Percentiles rank a stretch among this genome's conserved stretches.
phyloP scores from a whole-genome alignment of 2,888 invertebrate species.

The Chrysolina haemoptera region DNA sequence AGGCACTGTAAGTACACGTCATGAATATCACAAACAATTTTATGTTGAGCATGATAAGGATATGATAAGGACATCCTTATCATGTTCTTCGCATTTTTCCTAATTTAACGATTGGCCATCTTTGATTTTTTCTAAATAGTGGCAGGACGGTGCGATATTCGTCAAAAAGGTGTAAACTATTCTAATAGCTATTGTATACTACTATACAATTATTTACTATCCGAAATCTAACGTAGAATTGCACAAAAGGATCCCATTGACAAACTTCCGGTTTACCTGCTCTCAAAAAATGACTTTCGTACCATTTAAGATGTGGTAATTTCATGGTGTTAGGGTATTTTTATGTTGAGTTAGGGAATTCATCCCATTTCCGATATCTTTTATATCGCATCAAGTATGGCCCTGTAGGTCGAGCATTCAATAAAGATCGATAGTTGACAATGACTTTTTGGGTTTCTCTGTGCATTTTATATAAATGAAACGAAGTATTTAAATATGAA shows the following conservation, averaged over 20 bases:
- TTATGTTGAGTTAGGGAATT: neutral
- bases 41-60: too few relatives aligned
- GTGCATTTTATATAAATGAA: neutral
- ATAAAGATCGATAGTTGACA: conserved; percentile 15
- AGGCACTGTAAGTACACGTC: too few relatives aligned
- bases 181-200: conserved; percentile 46
- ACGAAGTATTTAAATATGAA: too few relatives aligned
- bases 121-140: conserved; percentile 28
- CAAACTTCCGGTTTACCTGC: conserved; percentile 53
- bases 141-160: conserved; percentile 41
- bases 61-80: neutral
- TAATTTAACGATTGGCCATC: conserved; percentile 18
- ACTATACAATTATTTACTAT: conserved; percentile 48
- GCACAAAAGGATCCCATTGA: conserved; percentile 50
- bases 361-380: conserved; percentile 33
- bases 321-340: conserved; percentile 41
- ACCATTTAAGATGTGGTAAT: conserved; percentile 41
- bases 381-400: conserved; percentile 17
- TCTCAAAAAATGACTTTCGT: conserved; percentile 46
- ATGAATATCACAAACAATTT: too few relatives aligned
- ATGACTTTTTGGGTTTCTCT: conserved; percentile 5
- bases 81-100: neutral
- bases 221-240: conserved; percentile 45
- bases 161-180: conserved; percentile 48
- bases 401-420: neutral